Evolutionary conservation across 35 echinoderm and acorn worm genomes (phyloP).

Genomic region (Strongylocentrotus purpuratus): DNA sequence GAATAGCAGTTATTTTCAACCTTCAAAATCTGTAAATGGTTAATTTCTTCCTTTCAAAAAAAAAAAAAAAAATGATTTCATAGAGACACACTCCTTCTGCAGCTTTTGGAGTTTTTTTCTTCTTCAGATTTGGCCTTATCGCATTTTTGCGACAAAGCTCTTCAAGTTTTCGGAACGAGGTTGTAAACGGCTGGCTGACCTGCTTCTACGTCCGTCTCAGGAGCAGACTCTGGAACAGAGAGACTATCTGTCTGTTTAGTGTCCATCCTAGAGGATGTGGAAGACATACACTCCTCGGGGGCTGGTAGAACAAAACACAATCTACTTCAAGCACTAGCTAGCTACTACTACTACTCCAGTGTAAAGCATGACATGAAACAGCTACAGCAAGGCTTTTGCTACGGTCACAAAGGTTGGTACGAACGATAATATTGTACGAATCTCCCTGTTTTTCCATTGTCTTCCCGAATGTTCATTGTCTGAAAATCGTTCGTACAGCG

Average conservation of each 20-base stretch:
- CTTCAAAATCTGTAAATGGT: too few relatives aligned
- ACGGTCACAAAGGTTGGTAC: too few relatives aligned
- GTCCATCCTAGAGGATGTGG: not conserved
- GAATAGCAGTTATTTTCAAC: too few relatives aligned
- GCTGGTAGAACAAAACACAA: not conserved
- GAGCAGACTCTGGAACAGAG: not conserved
- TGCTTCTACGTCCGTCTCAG: not conserved
- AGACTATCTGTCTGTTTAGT: not conserved
- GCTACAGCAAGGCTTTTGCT: not conserved
- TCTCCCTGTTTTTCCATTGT: too few relatives aligned
- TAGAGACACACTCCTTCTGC: too few relatives aligned
- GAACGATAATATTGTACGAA: too few relatives aligned
- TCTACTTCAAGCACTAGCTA: not conserved
- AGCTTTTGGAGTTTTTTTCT: too few relatives aligned
- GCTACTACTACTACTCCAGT: not conserved
- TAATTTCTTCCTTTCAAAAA: too few relatives aligned
- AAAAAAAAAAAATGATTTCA: too few relatives aligned
- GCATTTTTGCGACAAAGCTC: not conserved
- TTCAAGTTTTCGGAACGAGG: not conserved
- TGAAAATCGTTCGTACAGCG: too few relatives aligned
- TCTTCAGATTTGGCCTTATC: not conserved
- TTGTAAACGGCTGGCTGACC: not conserved
- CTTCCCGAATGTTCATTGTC: too few relatives aligned
- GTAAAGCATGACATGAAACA: not conserved
- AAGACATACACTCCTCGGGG: not conserved